Base-by-base conservation (phyloP, 2,797 vertebrate genomes). In the Gadopsis marmoratus region DNA sequence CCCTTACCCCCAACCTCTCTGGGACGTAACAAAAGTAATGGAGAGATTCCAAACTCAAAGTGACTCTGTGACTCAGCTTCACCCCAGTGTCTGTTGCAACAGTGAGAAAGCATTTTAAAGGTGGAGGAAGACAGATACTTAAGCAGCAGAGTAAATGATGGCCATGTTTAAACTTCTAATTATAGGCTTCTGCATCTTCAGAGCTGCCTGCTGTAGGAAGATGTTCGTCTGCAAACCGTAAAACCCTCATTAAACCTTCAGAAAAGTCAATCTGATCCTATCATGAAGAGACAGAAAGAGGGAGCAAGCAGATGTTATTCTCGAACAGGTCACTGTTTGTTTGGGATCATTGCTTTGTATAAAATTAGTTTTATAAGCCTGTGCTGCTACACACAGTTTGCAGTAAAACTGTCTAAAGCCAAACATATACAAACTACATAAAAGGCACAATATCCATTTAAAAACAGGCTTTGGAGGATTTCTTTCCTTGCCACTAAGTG, bases 141-240 rank as follows among this genome's bases (percentile, higher is more conserved):
- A 76, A 88, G 74, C 61, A 26, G 50, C 66, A 70, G 59, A 89
- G 47, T 51, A 79, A 87, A 81, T 89, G 81, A 88, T 71, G 66
- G 66, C 45, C 66, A 79, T 86, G 76, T 89, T 89, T 79, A 78
- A 87, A 86, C 64, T 80, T 80, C 64, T 89, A 89, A 92, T 88
- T 83, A 87, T 81, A 82, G 81, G 54, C 54, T 69, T 71, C 61
- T 81, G 85, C 86, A 71, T 84, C 77, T 66, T 83, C 68, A 78
- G 76, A 85, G 58, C 78, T 47, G 83, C 48, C 64, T 76, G 69
- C 73, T 59, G 58, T 48, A 66, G 56, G 66, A 63, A 74, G 74
- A 87, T 78, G 71, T 75, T 74, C 33, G 53, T 76, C 45, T 60
- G 47, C 79, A 72, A 58, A 64, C 74, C 66, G 79, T 66, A 81